phyloP scores from a whole-genome alignment of 2,888 invertebrate genomes.

The Coenonympha arcania region DNA sequence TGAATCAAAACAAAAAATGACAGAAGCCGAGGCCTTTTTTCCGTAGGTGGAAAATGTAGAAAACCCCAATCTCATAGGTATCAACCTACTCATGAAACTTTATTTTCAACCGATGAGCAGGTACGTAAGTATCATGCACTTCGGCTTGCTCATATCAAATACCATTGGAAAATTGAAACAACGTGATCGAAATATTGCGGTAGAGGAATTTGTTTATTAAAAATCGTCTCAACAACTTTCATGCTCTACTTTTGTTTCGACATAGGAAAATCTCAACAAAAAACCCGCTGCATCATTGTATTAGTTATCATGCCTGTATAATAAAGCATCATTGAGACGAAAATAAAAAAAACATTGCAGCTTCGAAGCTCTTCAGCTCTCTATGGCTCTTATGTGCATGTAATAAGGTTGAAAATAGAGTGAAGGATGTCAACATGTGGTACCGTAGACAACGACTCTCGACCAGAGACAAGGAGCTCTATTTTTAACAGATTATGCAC shows the following conservation, averaged over 20 bases:
- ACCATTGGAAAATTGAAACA: constrained; percentile 1
- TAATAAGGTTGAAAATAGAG: constrained; percentile 19
- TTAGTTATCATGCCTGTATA: constrained; percentile 31
- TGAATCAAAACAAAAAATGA: too few species aligned
- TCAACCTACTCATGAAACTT: too few species aligned
- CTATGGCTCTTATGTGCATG: constrained; percentile 10
- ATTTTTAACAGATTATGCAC: constrained; percentile 68
- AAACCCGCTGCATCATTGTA: constrained; percentile 27
- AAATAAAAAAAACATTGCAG: constrained; percentile 32
- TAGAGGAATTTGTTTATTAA: constrained; percentile 9
- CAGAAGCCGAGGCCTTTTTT: too few species aligned
- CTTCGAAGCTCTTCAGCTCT: constrained; percentile 11
- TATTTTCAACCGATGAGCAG: too few species aligned
- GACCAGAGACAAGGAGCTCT: constrained; percentile 46
- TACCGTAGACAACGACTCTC: constrained; percentile 40
- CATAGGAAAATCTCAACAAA: constrained; percentile 20
- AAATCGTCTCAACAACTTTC: constrained; percentile 11
- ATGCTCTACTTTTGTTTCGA: constrained; percentile 14
- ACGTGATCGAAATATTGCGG: neutral
- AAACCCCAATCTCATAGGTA: too few species aligned
- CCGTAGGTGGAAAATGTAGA: too few species aligned
- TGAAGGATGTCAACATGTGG: constrained; percentile 24
- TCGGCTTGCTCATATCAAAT: neutral
- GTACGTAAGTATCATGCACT: neutral
- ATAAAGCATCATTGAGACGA: constrained; percentile 41